Percentiles rank a stretch among this genome's conserved stretches.
Conservation (phyloP, 1,140 invertebrate genomes). For the Trissolcus basalis region DNA sequence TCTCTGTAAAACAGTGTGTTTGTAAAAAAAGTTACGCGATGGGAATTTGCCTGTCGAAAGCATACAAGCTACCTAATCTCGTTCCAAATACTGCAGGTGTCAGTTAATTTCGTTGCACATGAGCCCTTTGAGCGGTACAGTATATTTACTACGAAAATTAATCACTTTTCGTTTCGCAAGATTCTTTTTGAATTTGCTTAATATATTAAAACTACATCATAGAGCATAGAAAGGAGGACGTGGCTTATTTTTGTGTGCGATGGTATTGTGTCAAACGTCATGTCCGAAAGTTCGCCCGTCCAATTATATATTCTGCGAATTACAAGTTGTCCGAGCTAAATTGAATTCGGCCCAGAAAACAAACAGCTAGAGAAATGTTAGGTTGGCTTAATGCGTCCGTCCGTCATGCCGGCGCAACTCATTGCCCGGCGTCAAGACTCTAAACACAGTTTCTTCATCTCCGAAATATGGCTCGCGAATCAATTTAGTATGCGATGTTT, state of each 20-base stretch:
- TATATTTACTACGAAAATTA: too few relatives aligned
- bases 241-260: slow-evolving; percentile 53
- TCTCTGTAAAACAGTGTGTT: slow-evolving; percentile 23
- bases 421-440: slow-evolving; percentile 54
- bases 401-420: slow-evolving; percentile 63
- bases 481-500: slow-evolving; percentile 22
- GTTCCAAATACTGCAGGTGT: slow-evolving; percentile 65
- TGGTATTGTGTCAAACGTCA: slow-evolving; percentile 65
- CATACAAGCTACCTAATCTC: slow-evolving; percentile 60
- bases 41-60: slow-evolving; percentile 58
- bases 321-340: slow-evolving; percentile 67
- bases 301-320: slow-evolving; percentile 68
- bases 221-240: slow-evolving; percentile 35
- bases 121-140: slow-evolving; percentile 51
- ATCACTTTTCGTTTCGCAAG: too few relatives aligned
- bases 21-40: slow-evolving; percentile 59
- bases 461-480: slow-evolving; percentile 63
- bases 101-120: slow-evolving; percentile 47
- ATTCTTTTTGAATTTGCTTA: too few relatives aligned
- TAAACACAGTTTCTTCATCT: slow-evolving; percentile 57
- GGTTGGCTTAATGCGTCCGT: slow-evolving; percentile 69
- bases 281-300: slow-evolving; percentile 64
- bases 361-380: slow-evolving; percentile 65
- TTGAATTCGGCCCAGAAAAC: slow-evolving; percentile 72
- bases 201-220: too few relatives aligned